Conservation (phyloP, 2,888 invertebrate genomes). For the Cryptus armator region DNA sequence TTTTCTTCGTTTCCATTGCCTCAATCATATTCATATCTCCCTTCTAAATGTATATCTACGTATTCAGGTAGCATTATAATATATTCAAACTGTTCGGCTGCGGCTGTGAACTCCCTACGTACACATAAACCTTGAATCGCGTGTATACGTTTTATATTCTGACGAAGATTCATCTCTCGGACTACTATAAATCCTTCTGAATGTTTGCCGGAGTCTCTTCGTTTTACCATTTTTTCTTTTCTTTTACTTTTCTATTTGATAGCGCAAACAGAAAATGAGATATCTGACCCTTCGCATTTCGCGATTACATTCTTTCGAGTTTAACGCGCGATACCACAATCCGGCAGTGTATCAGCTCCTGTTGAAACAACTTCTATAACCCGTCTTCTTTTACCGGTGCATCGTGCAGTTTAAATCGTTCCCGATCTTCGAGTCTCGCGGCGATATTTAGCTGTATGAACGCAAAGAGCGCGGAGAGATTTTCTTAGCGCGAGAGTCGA, state of each 20-base stretch:
- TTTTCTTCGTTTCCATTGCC: not conserved
- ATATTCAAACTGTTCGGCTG: slow-evolving; percentile 4
- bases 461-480: not conserved
- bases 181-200: slow-evolving; percentile 19
- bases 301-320: not conserved
- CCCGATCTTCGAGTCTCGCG: not conserved
- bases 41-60: slow-evolving; percentile 8
- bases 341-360: slow-evolving; percentile 26
- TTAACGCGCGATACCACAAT: slow-evolving; percentile 8
- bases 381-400: not conserved
- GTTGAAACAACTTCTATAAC: not conserved
- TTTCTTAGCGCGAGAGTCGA: slow-evolving; percentile 37
- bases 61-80: slow-evolving; percentile 14
- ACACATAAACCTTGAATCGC: not conserved
- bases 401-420: not conserved
- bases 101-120: not conserved
- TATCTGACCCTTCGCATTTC: not conserved
- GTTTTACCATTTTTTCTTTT: not conserved
- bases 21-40: slow-evolving; percentile 35
- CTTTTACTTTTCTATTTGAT: not conserved
- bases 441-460: not conserved
- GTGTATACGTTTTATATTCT: not conserved
- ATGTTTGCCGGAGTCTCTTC: not conserved
- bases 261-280: not conserved
- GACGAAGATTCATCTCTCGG: slow-evolving; percentile 25